Evolutionary conservation across 2,888 invertebrate species (phyloP).

Genomic region (Agrotis puta): DNA sequence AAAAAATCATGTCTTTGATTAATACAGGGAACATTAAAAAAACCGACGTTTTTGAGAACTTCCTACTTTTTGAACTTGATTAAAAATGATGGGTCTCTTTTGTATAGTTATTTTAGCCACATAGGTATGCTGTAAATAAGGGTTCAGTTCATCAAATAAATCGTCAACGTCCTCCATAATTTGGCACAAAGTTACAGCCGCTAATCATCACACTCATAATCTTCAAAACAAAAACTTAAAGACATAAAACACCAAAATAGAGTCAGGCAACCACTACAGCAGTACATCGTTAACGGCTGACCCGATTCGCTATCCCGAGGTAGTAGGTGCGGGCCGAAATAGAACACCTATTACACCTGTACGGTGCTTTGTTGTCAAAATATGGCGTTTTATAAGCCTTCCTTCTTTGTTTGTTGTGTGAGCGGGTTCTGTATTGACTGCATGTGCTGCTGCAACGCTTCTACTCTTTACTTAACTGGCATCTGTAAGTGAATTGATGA

Average conservation of each 20-base stretch:
- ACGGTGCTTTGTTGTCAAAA: conserved; percentile 57
- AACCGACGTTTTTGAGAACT: too few relatives aligned
- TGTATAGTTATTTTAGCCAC: neutral
- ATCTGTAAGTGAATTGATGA: neutral
- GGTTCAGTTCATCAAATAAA: neutral
- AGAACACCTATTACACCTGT: conserved; percentile 62
- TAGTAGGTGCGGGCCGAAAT: conserved; percentile 57
- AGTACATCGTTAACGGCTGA: conserved; percentile 61
- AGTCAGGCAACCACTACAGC: conserved; percentile 52
- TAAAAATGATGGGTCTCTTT: neutral
- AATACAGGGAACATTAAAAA: too few relatives aligned
- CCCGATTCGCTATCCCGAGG: conserved; percentile 62
- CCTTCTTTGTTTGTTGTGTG: conserved; percentile 35
- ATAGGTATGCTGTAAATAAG: neutral
- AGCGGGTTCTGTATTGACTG: conserved; percentile 20
- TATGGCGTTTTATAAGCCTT: conserved; percentile 47
- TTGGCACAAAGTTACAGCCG: neutral
- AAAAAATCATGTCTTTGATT: too few relatives aligned
- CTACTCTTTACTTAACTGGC: conserved; percentile 6
- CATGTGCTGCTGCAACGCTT: conserved; percentile 2
- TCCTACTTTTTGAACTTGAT: too few relatives aligned
- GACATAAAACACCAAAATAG: conserved; percentile 64
- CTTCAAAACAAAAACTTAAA: conserved; percentile 52
- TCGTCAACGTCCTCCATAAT: neutral
- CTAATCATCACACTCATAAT: conserved; percentile 10